These are phyloP conservation scores for Cataglyphis livida DNA, from an alignment of 2,888 invertebrate species.

Conservation along the genomic window DNA sequence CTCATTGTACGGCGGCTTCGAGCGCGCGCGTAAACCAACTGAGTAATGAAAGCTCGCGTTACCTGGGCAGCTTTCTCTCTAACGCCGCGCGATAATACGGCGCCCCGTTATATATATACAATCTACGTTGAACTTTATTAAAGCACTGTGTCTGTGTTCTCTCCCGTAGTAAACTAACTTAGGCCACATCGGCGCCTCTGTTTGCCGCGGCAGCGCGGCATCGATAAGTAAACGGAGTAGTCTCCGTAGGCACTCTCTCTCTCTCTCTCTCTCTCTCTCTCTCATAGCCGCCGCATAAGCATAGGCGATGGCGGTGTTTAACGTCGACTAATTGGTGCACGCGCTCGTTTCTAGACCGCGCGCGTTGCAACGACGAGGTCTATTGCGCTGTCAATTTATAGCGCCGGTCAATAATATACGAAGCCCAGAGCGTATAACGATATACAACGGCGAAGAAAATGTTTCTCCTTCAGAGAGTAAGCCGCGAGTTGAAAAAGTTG, in stretches of 20 bases:
- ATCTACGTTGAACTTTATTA: slow-evolving; percentile 64
- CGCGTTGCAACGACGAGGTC: neutral
- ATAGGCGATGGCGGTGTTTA: slow-evolving; percentile 42
- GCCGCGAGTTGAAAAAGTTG: neutral
- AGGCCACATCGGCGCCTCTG: slow-evolving; percentile 45
- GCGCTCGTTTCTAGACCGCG: slow-evolving; percentile 35
- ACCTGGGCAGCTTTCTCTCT: slow-evolving; percentile 55
- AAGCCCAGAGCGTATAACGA: neutral
- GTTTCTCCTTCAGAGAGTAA: neutral
- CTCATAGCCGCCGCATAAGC: slow-evolving; percentile 39
- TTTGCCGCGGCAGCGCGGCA: slow-evolving; percentile 49
- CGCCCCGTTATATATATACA: slow-evolving; percentile 13
- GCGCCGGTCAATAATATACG: slow-evolving; percentile 39
- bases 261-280: neutral
- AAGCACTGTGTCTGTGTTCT: slow-evolving; percentile 55
- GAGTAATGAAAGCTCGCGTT: slow-evolving; percentile 62
- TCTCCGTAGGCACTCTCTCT: slow-evolving; percentile 35
- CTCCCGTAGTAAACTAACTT: slow-evolving; percentile 60
- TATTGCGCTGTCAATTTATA: slow-evolving; percentile 32
- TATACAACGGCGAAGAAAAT: neutral
- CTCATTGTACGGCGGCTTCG: neutral
- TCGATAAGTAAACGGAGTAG: slow-evolving; percentile 65
- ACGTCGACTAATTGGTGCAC: slow-evolving; percentile 48
- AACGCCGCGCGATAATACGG: slow-evolving; percentile 34
- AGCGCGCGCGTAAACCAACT: slow-evolving; percentile 30